Percentiles rank a stretch among this genome's conserved stretches.
These are phyloP conservation scores for Molorchus minor DNA, from an alignment of 2,888 invertebrate genomes.

Conservation along the genomic window DNA sequence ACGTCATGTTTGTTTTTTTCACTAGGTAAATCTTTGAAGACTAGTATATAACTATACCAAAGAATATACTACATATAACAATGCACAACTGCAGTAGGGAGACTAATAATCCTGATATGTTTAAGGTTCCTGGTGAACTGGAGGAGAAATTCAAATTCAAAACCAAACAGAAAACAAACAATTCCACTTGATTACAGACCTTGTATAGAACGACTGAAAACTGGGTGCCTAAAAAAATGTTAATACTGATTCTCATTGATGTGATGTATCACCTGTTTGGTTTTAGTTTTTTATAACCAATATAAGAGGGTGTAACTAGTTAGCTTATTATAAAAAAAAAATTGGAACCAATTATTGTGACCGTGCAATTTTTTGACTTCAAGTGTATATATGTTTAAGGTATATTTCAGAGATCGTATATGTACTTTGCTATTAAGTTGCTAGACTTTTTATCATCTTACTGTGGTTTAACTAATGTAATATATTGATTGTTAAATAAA, in stretches of 20 bases:
- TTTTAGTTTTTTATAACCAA: constrained; percentile 35
- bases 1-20: too few relatives aligned
- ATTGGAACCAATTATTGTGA: constrained; percentile 15
- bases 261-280: constrained; percentile 43
- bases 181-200: constrained; percentile 29
- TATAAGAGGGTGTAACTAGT: constrained; percentile 26
- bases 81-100: too few relatives aligned
- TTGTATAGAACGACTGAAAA: constrained; percentile 44
- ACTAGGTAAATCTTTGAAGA: too few relatives aligned
- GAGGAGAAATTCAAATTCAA: constrained; percentile 66
- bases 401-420: constrained; percentile 30
- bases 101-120: constrained; percentile 48
- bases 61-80: too few relatives aligned
- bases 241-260: constrained; percentile 40
- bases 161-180: constrained; percentile 42
- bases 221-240: constrained; percentile 49
- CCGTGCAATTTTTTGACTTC: constrained; percentile 17
- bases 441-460: constrained; percentile 30
- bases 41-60: too few relatives aligned
- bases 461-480: constrained; percentile 34
- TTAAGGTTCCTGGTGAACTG: constrained; percentile 70
- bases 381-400: constrained; percentile 15
- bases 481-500: constrained; percentile 37
- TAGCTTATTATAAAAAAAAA: constrained; percentile 9
- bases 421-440: constrained; percentile 29